phyloP scores from a whole-genome alignment of 2,113 vertebrate species.

The Synodontis membranacea region DNA sequence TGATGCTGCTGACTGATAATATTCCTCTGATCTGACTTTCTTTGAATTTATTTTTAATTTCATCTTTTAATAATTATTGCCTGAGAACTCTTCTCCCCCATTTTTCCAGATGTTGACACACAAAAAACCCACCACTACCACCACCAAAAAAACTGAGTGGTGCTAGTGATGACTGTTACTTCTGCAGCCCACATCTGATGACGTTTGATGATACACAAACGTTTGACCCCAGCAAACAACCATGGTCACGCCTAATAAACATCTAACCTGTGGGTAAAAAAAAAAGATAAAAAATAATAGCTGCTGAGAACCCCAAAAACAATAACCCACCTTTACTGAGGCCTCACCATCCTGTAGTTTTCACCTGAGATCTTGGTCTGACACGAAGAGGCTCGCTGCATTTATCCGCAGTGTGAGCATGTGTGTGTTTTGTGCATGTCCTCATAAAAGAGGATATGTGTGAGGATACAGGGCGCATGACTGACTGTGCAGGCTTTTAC shows the following conservation, averaged over 20 bases:
- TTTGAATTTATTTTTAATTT: background rate
- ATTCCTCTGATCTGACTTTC: background rate
- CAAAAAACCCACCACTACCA: background rate
- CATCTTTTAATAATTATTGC: background rate
- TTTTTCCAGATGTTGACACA: background rate
- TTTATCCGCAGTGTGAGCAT: background rate
- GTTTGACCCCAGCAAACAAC: constrained; percentile 55
- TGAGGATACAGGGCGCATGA: constrained; percentile 43
- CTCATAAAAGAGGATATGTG: background rate
- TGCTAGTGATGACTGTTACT: constrained; percentile 68
- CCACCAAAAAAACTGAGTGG: constrained; percentile 50
- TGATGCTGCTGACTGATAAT: background rate
- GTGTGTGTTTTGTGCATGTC: constrained; percentile 45
- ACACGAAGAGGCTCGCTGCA: background rate
- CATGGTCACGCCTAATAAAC: constrained; percentile 23
- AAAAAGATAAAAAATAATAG: constrained; percentile 53
- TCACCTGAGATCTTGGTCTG: background rate
- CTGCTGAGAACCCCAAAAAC: constrained; percentile 3
- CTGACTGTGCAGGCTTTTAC: constrained; percentile 76
- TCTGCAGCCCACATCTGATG: constrained; percentile 55
- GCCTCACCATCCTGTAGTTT: constrained; percentile 19
- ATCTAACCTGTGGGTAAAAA: constrained; percentile 14
- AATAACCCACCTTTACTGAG: constrained; percentile 49
- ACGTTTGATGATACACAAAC: constrained; percentile 56
- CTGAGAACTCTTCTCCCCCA: background rate